Evolutionary conservation across 1,140 invertebrate species (phyloP).

Genomic region (Oedothorax gibbosus): DNA sequence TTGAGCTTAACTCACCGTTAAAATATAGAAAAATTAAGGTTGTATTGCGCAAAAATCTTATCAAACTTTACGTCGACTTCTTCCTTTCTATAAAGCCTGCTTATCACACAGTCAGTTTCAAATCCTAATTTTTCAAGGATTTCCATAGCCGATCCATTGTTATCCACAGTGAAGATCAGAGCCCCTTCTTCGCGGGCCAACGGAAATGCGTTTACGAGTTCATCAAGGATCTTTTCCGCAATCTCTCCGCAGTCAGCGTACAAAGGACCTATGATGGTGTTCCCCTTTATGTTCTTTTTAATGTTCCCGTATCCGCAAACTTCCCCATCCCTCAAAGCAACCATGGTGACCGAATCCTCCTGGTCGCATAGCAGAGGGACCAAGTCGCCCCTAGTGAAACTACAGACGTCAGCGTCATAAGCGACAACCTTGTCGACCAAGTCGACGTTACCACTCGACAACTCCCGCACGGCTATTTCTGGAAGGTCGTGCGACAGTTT

Average conservation of each 20-base stretch:
- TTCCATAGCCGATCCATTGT: constrained; percentile 4
- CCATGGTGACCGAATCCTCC: constrained; percentile 25
- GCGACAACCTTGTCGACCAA: not conserved
- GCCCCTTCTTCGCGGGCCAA: not conserved
- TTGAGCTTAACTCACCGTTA: constrained; percentile 15
- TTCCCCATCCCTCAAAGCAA: not conserved
- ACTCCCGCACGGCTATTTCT: not conserved
- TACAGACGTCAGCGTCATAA: constrained; percentile 22
- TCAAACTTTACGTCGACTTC: constrained; percentile 60
- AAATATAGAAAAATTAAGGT: constrained; percentile 64
- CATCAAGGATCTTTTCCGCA: constrained; percentile 49
- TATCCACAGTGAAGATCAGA: constrained; percentile 21
- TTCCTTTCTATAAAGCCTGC: constrained; percentile 57
- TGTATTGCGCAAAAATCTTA: constrained; percentile 62
- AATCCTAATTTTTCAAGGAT: constrained; percentile 29
- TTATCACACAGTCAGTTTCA: not conserved
- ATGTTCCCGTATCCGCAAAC: constrained; percentile 62
- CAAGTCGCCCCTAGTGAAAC: constrained; percentile 23
- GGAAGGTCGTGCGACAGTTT: not conserved
- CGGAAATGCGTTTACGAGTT: constrained; percentile 54
- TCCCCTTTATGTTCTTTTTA: constrained; percentile 58
- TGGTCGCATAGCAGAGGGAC: not conserved
- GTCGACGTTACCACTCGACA: not conserved
- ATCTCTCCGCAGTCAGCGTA: constrained; percentile 61
- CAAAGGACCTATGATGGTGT: constrained; percentile 62